Percentiles rank a stretch among this genome's conserved stretches.
These are phyloP conservation scores for Enteromius treurensis DNA, from an alignment of 2,797 vertebrate genomes.

Conservation along the genomic window DNA sequence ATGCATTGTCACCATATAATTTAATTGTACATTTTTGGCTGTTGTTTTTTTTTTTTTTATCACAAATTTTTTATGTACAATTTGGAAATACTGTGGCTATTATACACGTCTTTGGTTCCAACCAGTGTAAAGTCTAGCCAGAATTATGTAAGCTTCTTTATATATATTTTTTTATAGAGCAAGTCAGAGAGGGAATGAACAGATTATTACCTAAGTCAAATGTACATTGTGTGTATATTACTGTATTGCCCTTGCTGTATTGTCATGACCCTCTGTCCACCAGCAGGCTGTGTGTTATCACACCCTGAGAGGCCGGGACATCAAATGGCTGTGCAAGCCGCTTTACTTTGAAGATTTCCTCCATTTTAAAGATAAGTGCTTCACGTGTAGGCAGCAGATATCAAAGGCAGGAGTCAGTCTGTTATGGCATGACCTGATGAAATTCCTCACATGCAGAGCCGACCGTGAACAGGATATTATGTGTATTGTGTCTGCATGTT, in stretches of 20 bases:
- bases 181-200: not conserved
- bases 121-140: not conserved
- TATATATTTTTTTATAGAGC: not conserved
- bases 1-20: not conserved
- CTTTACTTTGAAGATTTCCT: conserved; percentile 49
- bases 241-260: not conserved
- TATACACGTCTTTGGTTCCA: not conserved
- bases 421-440: conserved; percentile 14
- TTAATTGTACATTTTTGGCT: not conserved
- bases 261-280: conserved; percentile 19
- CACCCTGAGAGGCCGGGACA: conserved; percentile 43
- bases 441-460: not conserved
- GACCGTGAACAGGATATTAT: not conserved
- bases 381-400: conserved; percentile 27
- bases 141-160: not conserved
- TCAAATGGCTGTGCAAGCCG: conserved; percentile 37
- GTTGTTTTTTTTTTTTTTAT: too few relatives aligned
- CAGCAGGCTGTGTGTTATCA: conserved; percentile 14
- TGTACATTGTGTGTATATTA: conserved; percentile 16
- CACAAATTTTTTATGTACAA: not conserved
- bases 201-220: not conserved
- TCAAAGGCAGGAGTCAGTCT: conserved; percentile 34
- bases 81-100: not conserved
- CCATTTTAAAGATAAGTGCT: conserved; percentile 49
- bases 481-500: conserved; percentile 3